Base-by-base conservation (phyloP, 2,113 vertebrate genomes). In the Caranx melampygus region DNA sequence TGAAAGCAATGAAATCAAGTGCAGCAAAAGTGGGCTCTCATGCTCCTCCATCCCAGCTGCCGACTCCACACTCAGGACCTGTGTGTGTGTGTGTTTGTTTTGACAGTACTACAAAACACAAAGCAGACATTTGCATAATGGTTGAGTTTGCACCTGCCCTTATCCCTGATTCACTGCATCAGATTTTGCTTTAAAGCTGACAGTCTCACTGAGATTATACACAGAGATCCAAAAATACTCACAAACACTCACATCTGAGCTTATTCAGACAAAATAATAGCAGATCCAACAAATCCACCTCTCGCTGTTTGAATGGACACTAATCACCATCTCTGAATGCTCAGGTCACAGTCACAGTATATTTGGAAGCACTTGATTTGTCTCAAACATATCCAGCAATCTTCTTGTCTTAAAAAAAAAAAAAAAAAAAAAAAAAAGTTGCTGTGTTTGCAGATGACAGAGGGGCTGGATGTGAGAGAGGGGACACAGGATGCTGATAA, bases 61-160 rank as follows among this genome's bases (percentile, higher is more conserved):
- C 79, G 52, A 45, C 61, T 49, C 60, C 79, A 86, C 79, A 80
- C 79, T 65, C 66, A 58, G 26, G 62, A 75, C 71, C 13, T 69
- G 31, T 62, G 82, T 82, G 76, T 69, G 31, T 62, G 82, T 82
- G 76, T 87, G 76, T 85, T 66, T 91, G 83, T 87, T 87, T 87
- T 86, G 87, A 89, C 82, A 66, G 66, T 2, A n/a, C 37, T 16
- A 63, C 80, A 73, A 85, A 63, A 82, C 85, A 88, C 82, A 87
- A 84, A 88, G 87, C 85, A 75, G 5, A 79, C 72, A 92, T 93
- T 92, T 91, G 87, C 91, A 92, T 93, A 92, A 93, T 87, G 85
- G 75, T 73, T 82, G 83, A 13, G 21, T 72, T 61, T 91, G 85
- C 90, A 92, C 91, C 93, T 93, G 90, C 90, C 82, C 78, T 86